Conservation (phyloP, 35 echinoderm and acorn worm species). For the Holothuria glaberrima region DNA sequence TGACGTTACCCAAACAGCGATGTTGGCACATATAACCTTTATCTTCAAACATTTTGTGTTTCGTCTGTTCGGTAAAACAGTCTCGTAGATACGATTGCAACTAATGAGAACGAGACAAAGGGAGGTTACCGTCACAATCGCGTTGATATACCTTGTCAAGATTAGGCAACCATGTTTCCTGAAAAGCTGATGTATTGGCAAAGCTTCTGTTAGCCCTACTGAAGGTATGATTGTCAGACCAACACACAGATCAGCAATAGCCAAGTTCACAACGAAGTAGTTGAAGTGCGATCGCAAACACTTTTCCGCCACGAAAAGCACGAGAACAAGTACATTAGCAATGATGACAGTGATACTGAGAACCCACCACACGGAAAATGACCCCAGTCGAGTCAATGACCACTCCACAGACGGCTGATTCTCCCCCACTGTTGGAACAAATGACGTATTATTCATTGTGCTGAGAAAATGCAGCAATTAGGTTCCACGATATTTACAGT, state of each 20-base stretch:
- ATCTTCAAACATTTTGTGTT: too few relatives aligned
- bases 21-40: not conserved
- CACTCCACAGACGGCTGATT: too few relatives aligned
- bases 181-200: too few relatives aligned
- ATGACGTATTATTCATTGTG: too few relatives aligned
- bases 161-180: not conserved
- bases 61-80: not conserved
- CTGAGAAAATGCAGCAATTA: too few relatives aligned
- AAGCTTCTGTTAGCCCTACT: not conserved
- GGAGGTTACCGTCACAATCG: not conserved
- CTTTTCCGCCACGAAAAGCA: not conserved
- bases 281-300: not conserved
- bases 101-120: not conserved
- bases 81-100: not conserved
- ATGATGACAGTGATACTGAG: not conserved
- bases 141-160: not conserved
- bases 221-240: conserved; percentile 7
- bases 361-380: not conserved
- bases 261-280: not conserved
- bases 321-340: not conserved
- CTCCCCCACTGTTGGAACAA: too few relatives aligned
- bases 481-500: too few relatives aligned
- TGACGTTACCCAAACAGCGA: not conserved
- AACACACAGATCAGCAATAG: not conserved
- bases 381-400: too few relatives aligned